Conservation (phyloP, 2,113 vertebrate genomes). For the Solea senegalensis region DNA sequence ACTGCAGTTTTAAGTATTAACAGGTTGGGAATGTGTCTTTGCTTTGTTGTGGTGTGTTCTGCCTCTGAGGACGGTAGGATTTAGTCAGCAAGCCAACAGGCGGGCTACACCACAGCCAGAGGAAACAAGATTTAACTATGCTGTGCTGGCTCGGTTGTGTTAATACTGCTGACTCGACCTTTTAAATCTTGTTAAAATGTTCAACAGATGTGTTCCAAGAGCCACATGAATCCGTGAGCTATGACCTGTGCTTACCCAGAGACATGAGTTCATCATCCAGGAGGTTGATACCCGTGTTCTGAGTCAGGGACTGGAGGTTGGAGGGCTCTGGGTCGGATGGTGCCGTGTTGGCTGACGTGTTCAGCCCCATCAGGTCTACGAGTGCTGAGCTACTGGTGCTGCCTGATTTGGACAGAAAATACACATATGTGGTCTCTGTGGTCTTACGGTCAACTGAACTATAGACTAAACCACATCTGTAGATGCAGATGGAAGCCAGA, state of each 20-base stretch:
- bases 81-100: constrained; percentile 3
- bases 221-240: constrained; percentile 12
- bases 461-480: background rate
- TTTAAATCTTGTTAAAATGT: constrained; percentile 29
- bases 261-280: constrained; percentile 98
- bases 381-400: constrained; percentile 86
- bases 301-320: constrained; percentile 63
- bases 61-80: constrained; percentile 1
- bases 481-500: background rate
- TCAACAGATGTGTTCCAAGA: constrained; percentile 10
- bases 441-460: background rate
- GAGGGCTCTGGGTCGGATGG: constrained; percentile 81
- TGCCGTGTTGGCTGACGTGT: constrained; percentile 77
- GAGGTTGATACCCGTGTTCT: constrained; percentile 85
- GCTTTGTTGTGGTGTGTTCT: constrained; percentile 39
- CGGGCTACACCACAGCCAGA: background rate
- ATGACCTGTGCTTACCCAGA: constrained; percentile 78
- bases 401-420: constrained; percentile 49
- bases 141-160: background rate
- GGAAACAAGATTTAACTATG: constrained; percentile 11
- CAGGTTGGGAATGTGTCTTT: background rate
- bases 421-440: background rate
- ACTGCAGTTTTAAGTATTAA: background rate
- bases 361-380: constrained; percentile 91
- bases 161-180: constrained; percentile 24